Percentiles rank a stretch among this genome's conserved stretches.
Evolutionary conservation across 2,113 vertebrate species (phyloP).

Genomic region (Lucifuga dentata): DNA sequence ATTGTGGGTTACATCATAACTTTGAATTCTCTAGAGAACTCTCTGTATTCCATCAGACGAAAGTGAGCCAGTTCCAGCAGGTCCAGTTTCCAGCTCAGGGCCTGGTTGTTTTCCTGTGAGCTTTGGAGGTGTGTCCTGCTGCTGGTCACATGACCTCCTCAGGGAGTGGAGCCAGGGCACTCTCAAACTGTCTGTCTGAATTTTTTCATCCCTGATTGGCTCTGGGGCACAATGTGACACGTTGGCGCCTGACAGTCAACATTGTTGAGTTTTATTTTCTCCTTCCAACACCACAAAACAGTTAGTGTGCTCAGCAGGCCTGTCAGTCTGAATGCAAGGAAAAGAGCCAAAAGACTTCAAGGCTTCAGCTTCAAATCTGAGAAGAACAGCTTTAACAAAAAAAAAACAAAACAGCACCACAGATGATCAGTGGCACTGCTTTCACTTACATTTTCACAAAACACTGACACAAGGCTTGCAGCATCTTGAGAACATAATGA

Average conservation of each 20-base stretch:
- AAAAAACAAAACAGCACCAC: no score
- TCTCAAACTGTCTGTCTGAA: constrained; percentile 19
- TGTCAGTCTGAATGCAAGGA: background rate
- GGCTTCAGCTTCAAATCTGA: background rate
- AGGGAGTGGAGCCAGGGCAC: constrained; percentile 1
- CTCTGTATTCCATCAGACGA: no score
- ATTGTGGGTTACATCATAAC: no score
- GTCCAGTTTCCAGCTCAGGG: constrained; percentile 15
- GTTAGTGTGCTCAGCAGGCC: background rate
- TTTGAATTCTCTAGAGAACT: no score
- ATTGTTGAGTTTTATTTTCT: constrained; percentile 9
- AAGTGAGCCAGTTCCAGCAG: background rate
- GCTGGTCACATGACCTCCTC: constrained; percentile 38
- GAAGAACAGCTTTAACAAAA: background rate
- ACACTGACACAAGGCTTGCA: no score
- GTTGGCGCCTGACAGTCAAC: constrained; percentile 19
- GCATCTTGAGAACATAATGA: no score
- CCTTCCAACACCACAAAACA: background rate
- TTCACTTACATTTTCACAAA: no score
- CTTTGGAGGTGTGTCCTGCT: constrained; percentile 27
- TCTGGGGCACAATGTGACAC: constrained; percentile 31
- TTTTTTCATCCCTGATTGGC: constrained; percentile 47
- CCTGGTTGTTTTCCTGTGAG: constrained; percentile 16
- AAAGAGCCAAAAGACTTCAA: background rate
- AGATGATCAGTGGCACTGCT: no score